Evolutionary conservation across 2,888 invertebrate genomes (phyloP).

Genomic region (Sesia bembeciformis): DNA sequence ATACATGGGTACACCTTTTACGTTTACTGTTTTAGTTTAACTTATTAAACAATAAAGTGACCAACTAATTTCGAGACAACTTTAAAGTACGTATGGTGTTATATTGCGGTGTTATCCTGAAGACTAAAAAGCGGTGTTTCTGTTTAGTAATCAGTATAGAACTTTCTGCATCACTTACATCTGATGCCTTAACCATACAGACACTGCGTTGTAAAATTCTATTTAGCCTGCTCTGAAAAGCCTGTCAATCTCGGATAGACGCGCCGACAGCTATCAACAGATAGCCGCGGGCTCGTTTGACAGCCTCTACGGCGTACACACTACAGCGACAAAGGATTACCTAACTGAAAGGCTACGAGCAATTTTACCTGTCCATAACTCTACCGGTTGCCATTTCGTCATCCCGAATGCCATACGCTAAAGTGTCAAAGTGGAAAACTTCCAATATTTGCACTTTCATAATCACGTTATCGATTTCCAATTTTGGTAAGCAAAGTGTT

Average conservation of each 20-base stretch:
- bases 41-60: too few species aligned
- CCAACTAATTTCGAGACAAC: too few species aligned
- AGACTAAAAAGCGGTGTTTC: too few species aligned
- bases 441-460: conserved; percentile 13
- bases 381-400: conserved; percentile 21
- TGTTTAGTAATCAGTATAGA: too few species aligned
- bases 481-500: conserved; percentile 7
- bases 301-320: conserved; percentile 22
- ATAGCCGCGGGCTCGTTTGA: conserved; percentile 35
- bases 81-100: too few species aligned
- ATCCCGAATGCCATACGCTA: background rate
- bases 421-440: conserved; percentile 11
- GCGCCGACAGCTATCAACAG: conserved; percentile 40
- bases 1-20: too few species aligned
- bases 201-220: conserved; percentile 30
- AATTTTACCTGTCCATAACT: conserved; percentile 38
- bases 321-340: conserved; percentile 39
- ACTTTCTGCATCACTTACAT: background rate
- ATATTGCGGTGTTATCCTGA: too few species aligned
- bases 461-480: conserved; percentile 3
- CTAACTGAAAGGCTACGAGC: conserved; percentile 28
- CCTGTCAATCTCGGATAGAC: conserved; percentile 35
- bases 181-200: conserved; percentile 8
- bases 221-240: conserved; percentile 28
- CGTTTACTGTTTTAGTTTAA: too few species aligned